These are phyloP conservation scores for Cephalopholis sonnerati DNA, from an alignment of 2,113 vertebrate species.

Conservation along the genomic window DNA sequence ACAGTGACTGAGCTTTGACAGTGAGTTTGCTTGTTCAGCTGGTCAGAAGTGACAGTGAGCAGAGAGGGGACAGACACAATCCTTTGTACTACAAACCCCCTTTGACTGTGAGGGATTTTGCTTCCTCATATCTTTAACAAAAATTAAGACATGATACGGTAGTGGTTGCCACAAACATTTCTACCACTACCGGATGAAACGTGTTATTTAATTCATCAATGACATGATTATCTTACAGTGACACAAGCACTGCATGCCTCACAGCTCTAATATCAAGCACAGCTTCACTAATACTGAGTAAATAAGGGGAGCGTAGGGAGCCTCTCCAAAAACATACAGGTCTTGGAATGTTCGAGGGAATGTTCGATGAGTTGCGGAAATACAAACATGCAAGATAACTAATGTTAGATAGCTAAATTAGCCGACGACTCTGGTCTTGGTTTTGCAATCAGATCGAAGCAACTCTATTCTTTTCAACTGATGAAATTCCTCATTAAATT, in stretches of 20 bases:
- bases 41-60: too few species aligned
- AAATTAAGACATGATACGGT: not conserved
- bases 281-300: not conserved
- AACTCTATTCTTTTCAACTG: not conserved
- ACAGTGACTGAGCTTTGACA: too few species aligned
- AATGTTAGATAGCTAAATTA: not conserved
- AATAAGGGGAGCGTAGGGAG: not conserved
- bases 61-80: too few species aligned
- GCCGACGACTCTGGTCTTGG: not conserved
- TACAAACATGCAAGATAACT: not conserved
- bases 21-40: too few species aligned
- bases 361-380: not conserved
- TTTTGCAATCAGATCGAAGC: not conserved
- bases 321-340: not conserved
- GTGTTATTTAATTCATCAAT: not conserved
- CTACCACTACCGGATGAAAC: constrained; percentile 2
- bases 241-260: not conserved
- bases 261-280: not conserved
- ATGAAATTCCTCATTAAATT: not conserved
- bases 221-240: not conserved
- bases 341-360: too few species aligned
- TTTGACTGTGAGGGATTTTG: not conserved
- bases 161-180: not conserved
- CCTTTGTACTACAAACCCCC: too few species aligned
- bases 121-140: constrained; percentile 17